These are phyloP conservation scores for Coptodon bakossiorum DNA, from an alignment of 2,113 vertebrate species.

Conservation along the genomic window DNA sequence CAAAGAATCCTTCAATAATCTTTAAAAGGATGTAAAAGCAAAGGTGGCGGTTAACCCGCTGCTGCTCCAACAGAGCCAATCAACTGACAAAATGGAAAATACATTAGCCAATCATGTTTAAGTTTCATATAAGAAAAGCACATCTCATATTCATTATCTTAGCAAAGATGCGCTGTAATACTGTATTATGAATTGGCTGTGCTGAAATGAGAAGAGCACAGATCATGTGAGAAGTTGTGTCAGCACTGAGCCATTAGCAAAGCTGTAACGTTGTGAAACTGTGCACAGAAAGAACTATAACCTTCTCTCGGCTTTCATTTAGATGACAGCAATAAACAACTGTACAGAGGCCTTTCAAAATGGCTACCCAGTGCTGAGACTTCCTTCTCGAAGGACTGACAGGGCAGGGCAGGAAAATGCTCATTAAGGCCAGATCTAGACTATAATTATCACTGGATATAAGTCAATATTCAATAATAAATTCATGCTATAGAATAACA, in stretches of 20 bases:
- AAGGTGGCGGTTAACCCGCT: accelerated
- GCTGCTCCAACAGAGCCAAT: neutral
- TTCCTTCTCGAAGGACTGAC: neutral
- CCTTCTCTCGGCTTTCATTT: neutral
- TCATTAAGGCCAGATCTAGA: neutral
- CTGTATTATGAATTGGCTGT: neutral
- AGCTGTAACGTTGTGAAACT: neutral
- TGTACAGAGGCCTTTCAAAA: neutral
- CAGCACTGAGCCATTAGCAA: neutral
- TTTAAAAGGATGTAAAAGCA: neutral
- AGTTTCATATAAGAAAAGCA: neutral
- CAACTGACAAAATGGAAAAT: neutral
- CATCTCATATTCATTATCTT: neutral
- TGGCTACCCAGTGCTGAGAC: neutral
- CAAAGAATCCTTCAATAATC: neutral
- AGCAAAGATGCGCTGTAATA: neutral
- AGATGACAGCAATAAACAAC: neutral
- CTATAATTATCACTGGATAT: neutral
- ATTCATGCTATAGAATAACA: neutral
- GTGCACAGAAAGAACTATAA: neutral
- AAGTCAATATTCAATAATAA: neutral
- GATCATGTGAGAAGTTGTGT: neutral
- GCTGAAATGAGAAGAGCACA: neutral
- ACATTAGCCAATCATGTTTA: neutral
- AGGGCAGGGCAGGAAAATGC: neutral